phyloP scores from a whole-genome alignment of 2,888 invertebrate species.

The Sesia bembeciformis region DNA sequence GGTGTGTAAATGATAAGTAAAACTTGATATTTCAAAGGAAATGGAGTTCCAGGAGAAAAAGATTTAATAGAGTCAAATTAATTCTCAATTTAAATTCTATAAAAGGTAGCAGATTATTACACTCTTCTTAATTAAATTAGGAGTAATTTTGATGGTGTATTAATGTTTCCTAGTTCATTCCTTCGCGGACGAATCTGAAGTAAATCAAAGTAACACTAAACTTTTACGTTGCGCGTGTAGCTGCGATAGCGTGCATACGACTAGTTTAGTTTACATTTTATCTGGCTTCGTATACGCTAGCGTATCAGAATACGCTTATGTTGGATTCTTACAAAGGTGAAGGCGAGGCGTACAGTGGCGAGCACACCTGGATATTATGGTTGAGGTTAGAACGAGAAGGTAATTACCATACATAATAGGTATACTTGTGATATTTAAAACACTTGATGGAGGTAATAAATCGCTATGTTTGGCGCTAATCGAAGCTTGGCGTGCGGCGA shows the following conservation, averaged over 20 bases:
- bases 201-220: neutral
- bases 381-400: neutral
- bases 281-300: neutral
- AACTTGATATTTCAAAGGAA: too few relatives aligned
- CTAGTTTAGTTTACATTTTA: neutral
- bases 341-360: neutral
- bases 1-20: too few relatives aligned
- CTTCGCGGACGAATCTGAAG: too few relatives aligned
- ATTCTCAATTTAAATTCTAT: too few relatives aligned
- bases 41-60: too few relatives aligned
- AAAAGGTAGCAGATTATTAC: too few relatives aligned
- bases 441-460: neutral
- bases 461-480: slow-evolving; percentile 2
- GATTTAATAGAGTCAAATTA: too few relatives aligned
- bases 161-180: too few relatives aligned
- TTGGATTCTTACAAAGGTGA: neutral
- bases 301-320: neutral
- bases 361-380: neutral
- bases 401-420: neutral
- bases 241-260: neutral
- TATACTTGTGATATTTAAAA: neutral
- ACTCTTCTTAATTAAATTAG: too few relatives aligned
- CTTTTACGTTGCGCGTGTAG: neutral
- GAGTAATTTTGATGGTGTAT: too few relatives aligned
- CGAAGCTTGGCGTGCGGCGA: slow-evolving; percentile 4